Percentiles rank a stretch among this genome's conserved stretches.
phyloP scores from a whole-genome alignment of 35 echinoderm and acorn worm species.

The Hemicentrotus pulcherrimus region DNA sequence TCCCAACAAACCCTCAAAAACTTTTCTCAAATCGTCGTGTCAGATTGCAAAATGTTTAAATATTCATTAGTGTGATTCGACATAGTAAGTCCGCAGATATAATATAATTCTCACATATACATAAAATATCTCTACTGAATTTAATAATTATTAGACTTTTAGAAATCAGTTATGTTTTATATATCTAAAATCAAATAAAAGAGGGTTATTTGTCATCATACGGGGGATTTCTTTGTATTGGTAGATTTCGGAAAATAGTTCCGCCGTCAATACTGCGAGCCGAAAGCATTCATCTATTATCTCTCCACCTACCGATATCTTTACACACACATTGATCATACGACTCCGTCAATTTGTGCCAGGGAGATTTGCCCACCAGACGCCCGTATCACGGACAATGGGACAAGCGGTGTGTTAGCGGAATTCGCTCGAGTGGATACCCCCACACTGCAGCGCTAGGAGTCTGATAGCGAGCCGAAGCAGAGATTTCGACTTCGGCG shows the following conservation, averaged over 20 bases:
- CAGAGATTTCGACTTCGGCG: background rate
- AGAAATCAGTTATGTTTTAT: background rate
- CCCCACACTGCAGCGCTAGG: constrained; percentile 30
- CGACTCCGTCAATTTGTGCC: background rate
- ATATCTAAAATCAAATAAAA: background rate
- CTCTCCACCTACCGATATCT: constrained; percentile 20
- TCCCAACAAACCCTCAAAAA: constrained; percentile 53
- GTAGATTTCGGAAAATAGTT: background rate
- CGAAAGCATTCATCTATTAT: background rate
- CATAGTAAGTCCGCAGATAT: background rate
- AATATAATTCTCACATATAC: background rate
- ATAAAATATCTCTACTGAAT: background rate
- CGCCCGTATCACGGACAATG: background rate
- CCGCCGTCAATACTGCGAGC: background rate
- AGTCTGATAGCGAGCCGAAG: constrained; percentile 36
- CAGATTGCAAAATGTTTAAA: constrained; percentile 26
- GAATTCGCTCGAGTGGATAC: background rate
- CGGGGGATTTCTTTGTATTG: background rate
- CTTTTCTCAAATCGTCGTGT: constrained; percentile 70
- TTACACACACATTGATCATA: background rate
- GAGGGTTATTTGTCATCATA: background rate
- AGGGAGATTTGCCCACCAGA: background rate
- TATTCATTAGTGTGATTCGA: background rate
- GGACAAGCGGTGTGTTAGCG: constrained; percentile 26
- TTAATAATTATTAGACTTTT: background rate